Percentiles rank a stretch among this genome's conserved stretches.
Evolutionary conservation across 1,140 invertebrate genomes (phyloP).

Genomic region (Cherax destructor): DNA sequence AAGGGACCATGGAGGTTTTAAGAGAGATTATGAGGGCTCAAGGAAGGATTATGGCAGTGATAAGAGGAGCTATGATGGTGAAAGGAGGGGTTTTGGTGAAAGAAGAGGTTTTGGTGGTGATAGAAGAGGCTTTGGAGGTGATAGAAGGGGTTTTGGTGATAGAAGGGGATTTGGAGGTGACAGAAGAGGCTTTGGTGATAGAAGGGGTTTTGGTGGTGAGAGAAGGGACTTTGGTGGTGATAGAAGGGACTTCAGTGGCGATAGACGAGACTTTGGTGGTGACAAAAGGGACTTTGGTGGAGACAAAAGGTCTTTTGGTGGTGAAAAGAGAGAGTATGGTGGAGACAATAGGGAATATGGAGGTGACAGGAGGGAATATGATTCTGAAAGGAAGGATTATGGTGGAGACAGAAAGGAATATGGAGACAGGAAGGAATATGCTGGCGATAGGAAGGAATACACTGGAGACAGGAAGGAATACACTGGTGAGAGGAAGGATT

Average conservation of each 20-base stretch:
- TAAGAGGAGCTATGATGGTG: not conserved
- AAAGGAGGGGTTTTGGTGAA: slow-evolving; percentile 1
- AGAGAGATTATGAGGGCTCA: not conserved
- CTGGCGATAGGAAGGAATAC: not conserved
- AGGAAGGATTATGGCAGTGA: not conserved
- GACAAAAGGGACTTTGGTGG: not conserved
- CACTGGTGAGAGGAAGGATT: slow-evolving; percentile 6
- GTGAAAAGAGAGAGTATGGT: not conserved
- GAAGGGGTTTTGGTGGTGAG: not conserved
- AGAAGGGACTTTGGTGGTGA: slow-evolving; percentile 14
- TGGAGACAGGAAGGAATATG: not conserved
- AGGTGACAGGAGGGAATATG: not conserved
- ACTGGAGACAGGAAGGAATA: slow-evolving; percentile 4
- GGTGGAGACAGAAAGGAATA: slow-evolving; percentile 11
- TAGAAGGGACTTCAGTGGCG: not conserved
- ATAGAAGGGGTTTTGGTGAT: slow-evolving; percentile 1
- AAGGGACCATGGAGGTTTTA: slow-evolving; percentile 10
- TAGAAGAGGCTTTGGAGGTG: not conserved
- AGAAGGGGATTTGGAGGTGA: not conserved
- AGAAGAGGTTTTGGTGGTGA: slow-evolving; percentile 3
- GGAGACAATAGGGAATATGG: not conserved
- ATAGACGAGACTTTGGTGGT: not conserved
- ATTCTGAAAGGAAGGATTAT: not conserved
- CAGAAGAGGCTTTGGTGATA: not conserved
- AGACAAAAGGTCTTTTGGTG: not conserved